Evolutionary conservation across 2,888 invertebrate species (phyloP).

Genomic region (Drosophila austrosaltans): DNA sequence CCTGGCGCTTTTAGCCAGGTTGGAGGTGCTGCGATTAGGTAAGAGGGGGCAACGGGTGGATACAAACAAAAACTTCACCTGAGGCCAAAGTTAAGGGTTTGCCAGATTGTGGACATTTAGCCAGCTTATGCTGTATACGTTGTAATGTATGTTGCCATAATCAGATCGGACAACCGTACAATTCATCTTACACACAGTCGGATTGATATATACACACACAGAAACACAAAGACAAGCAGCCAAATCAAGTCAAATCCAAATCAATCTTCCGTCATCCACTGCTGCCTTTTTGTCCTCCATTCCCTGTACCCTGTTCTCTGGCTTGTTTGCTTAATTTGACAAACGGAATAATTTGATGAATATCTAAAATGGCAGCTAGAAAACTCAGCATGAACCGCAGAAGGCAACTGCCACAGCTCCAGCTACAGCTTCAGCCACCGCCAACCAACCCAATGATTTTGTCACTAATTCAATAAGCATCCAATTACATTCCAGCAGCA

Average conservation of each 20-base stretch:
- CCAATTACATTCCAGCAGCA: slow-evolving; percentile 71
- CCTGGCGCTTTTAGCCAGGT: background rate
- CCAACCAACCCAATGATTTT: slow-evolving; percentile 43
- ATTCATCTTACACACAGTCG: slow-evolving; percentile 21
- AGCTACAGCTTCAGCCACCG: background rate
- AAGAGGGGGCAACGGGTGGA: slow-evolving; percentile 1
- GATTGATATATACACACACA: slow-evolving; percentile 14
- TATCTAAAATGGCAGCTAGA: slow-evolving; percentile 67
- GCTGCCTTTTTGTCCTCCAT: slow-evolving; percentile 22
- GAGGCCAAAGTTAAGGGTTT: slow-evolving; percentile 25
- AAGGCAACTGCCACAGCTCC: slow-evolving; percentile 14
- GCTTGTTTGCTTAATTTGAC: slow-evolving; percentile 79
- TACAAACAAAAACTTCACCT: slow-evolving; percentile 21
- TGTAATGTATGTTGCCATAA: slow-evolving; percentile 45
- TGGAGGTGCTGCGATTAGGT: background rate
- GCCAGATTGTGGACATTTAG: slow-evolving; percentile 38
- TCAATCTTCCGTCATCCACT: slow-evolving; percentile 58
- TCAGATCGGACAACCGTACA: slow-evolving; percentile 46
- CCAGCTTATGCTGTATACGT: slow-evolving; percentile 37
- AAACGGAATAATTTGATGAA: slow-evolving; percentile 79
- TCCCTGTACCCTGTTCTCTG: slow-evolving; percentile 37
- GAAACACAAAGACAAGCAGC: slow-evolving; percentile 20
- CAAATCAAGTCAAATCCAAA: slow-evolving; percentile 61
- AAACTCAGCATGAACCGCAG: slow-evolving; percentile 50
- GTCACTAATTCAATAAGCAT: slow-evolving; percentile 77